Percentiles rank a stretch among this genome's conserved stretches.
Evolutionary conservation across 2,113 vertebrate genomes (phyloP).

Genomic region (Egretta garzetta): DNA sequence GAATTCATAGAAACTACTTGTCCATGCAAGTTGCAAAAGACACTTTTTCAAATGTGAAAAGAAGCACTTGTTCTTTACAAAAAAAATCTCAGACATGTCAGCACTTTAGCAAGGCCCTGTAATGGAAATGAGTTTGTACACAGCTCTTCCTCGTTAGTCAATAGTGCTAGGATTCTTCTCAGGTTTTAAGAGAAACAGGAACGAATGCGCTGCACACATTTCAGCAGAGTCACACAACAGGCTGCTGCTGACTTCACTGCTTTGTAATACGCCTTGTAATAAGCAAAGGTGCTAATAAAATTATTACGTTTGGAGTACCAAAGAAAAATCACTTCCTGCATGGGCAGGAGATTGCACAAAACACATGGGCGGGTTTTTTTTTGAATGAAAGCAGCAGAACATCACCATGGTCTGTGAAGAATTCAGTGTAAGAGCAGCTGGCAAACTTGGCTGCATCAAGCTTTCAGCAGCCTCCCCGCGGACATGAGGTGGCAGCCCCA

Average conservation of each 20-base stretch:
- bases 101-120: slow-evolving; percentile 60
- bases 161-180: background rate
- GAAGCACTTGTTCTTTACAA: slow-evolving; percentile 71
- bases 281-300: background rate
- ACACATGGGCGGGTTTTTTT: background rate
- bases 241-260: background rate
- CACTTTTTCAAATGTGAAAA: slow-evolving; percentile 77
- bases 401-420: background rate
- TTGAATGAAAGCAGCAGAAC: background rate
- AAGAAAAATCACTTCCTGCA: background rate
- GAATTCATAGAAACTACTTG: slow-evolving; percentile 66
- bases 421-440: slow-evolving; percentile 25
- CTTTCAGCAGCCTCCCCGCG: slow-evolving; percentile 32
- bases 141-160: slow-evolving; percentile 49
- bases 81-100: slow-evolving; percentile 39
- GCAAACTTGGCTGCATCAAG: background rate
- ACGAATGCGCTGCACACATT: background rate
- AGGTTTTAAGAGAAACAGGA: slow-evolving; percentile 26
- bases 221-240: slow-evolving; percentile 18
- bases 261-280: background rate
- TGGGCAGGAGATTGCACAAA: background rate
- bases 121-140: slow-evolving; percentile 50
- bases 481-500: background rate
- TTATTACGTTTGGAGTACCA: background rate
- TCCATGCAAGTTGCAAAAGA: slow-evolving; percentile 73